These are phyloP conservation scores for Trichopria drosophilae DNA, from an alignment of 2,888 invertebrate species.

Conservation along the genomic window DNA sequence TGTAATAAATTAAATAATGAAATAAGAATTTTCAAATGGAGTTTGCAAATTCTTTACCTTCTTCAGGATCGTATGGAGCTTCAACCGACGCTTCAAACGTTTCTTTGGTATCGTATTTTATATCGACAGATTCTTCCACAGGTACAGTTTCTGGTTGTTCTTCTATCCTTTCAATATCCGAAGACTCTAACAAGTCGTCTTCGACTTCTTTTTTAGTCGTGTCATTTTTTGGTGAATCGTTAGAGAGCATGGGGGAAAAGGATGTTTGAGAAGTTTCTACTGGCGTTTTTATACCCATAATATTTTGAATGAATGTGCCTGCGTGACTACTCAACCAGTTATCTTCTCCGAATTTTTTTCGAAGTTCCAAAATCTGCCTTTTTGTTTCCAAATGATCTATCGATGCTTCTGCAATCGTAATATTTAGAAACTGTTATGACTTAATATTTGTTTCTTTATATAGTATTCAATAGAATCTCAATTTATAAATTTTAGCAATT, in stretches of 20 bases:
- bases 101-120: conserved; percentile 5
- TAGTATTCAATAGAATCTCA: background rate
- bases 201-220: conserved; percentile 16
- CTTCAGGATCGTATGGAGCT: conserved; percentile 43
- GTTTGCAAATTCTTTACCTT: conserved; percentile 38
- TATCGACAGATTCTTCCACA: conserved; percentile 18
- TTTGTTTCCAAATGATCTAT: conserved; percentile 64
- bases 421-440: background rate
- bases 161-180: conserved; percentile 39
- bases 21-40: background rate
- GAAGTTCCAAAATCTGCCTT: conserved; percentile 63
- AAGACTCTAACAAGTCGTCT: conserved; percentile 9
- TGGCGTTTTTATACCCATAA: conserved; percentile 63
- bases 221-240: conserved; percentile 8
- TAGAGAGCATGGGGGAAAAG: too few species aligned
- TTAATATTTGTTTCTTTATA: too few species aligned
- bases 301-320: conserved; percentile 62
- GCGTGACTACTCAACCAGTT: conserved; percentile 65
- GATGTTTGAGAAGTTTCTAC: too few species aligned
- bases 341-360: conserved; percentile 63
- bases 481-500: conserved; percentile 1
- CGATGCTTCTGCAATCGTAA: conserved; percentile 44
- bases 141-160: conserved; percentile 39
- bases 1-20: background rate
- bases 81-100: conserved; percentile 18